Evolutionary conservation across 2,888 invertebrate genomes (phyloP), one percentile per base, ranked within the genome.

Genomic region (Oeneis ivallda): DNA sequence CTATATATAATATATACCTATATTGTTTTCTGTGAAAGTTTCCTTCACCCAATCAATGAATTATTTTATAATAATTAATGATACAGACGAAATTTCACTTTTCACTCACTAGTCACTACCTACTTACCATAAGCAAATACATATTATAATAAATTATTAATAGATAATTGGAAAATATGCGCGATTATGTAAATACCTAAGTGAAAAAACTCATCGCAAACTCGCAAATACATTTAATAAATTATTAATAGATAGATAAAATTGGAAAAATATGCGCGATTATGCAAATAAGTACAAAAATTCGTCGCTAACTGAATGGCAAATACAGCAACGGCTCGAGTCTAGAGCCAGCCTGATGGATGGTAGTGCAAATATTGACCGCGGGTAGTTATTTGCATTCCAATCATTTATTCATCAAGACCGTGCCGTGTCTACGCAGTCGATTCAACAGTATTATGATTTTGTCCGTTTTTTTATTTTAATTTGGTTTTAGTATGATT

Each of bases 291-390:
- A 34, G 34, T 34, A 32, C 34, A 15, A 8, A 54, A 26, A n/a
- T 39, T 50, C 17, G 17, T n/a, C 34, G 60, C 54, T 64, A 69
- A 66, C 64, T 67, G 64, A 64, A 56, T 37, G 62, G 43, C 60
- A 69, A 69, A 67, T 69, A 69, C 53, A 62, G 58, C 62, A 64
- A 69, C 66, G 53, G 59, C 53, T 60, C 26, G 7, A 54, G 10
- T 53, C 34, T 58, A 41, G 17, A 34, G 15, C 15, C 17, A 17
- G 52, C n/a, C 39, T 43, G 45, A 17, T 49, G 56, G 54, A 49
- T 47, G 34, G 59, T 26, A 59, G 34, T 17, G 47, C 63, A 62
- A 68, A 68, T 62, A 68, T 59, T 68, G 52, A 17, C 62, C 45
- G 47, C 43, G 32, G 58, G n/a, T 15, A 26, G 15, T 19, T 64